Base-by-base conservation (phyloP, 2,888 invertebrate species). In the Apodemia mormo region DNA sequence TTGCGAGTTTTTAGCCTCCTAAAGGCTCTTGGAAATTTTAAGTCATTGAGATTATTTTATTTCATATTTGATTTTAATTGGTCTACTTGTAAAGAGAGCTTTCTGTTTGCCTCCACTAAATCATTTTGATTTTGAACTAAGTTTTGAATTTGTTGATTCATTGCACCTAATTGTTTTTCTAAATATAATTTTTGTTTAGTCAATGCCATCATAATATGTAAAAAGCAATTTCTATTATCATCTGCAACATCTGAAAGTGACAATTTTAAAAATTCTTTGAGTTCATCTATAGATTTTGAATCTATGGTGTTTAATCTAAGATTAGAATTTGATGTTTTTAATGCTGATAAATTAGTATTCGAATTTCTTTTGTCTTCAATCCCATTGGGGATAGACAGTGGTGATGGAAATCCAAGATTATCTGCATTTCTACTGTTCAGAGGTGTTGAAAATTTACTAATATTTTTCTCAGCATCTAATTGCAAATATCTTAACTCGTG, bases 41-140 rank as follows among this genome's bases (percentile, higher is more conserved):
- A 14, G 12, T 12, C 45, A 45, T 45, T 4, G 4, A 45, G 4
- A 14, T 45, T 12, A 45, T 45, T 58, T 58, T 30, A 58, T 58
- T 58, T 58, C 12, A 58, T 58, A 58, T 77, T 83, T 33, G 80
- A 75, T 80, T 93, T 93, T 70, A 94, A 79, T 76, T 89, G 86
- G 73, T 93, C 90, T 72, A 94, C 82, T 82, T 93, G 93, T 49
- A 93, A 85, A 2, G 88, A 84, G 40, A 94, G 83, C 77, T 87
- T 91, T 75, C 92, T 88, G 76, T 94, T 94, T 49, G 92, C 90
- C 77, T 94, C 94, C 45, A 94, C 75, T 72, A 94, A 82, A 67
- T 84, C 83, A 75, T 85, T 88, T 77, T 93, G 92, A 74, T 87
- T 89, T 68, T 87, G 85, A 61, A 84, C 79, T 72, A 92, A 78